A percentile compares a stretch with the other conserved stretches of the same genome.
Evolutionary conservation across 37 sponge, comb jelly and placozoan species (phyloP).

Genomic region (Mnemiopsis leidyi): DNA sequence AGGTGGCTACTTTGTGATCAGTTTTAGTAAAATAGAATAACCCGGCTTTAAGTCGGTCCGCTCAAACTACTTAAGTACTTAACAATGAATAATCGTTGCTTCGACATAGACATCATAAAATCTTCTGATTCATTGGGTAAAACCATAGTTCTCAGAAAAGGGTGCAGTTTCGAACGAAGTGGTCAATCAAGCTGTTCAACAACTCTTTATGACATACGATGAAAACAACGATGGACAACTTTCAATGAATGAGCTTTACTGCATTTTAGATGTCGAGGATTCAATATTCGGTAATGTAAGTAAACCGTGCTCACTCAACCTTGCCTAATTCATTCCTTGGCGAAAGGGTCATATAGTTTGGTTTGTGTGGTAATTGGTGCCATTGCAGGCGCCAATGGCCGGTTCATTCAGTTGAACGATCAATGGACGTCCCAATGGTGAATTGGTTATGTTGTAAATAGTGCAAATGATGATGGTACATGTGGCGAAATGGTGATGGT

Average conservation of each 20-base stretch:
- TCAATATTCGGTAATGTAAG: conserved; percentile 35
- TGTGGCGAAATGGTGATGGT: no score
- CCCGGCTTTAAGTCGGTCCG: neutral
- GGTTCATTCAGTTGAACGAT: no score
- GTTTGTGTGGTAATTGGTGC: no score
- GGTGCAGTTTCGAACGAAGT: neutral
- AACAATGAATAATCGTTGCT: neutral
- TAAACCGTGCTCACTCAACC: no score
- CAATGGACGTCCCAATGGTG: no score
- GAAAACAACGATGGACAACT: conserved; percentile 56
- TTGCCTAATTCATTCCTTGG: no score
- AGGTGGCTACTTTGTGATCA: neutral
- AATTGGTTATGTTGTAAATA: no score
- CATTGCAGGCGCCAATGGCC: no score
- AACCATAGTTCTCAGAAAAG: conserved; percentile 31
- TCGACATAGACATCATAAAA: neutral
- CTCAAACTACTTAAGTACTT: neutral
- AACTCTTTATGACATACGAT: conserved; percentile 52
- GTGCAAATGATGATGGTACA: no score
- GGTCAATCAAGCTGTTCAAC: conserved; percentile 54
- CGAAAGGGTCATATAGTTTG: no score
- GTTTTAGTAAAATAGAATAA: no score
- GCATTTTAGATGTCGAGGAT: conserved; percentile 55
- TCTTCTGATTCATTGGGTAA: neutral
- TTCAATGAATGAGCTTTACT: conserved; percentile 61